Percentiles rank a stretch among this genome's conserved stretches.
Evolutionary conservation across 2,888 invertebrate species (phyloP).

Genomic region (Diplazon laetatorius): DNA sequence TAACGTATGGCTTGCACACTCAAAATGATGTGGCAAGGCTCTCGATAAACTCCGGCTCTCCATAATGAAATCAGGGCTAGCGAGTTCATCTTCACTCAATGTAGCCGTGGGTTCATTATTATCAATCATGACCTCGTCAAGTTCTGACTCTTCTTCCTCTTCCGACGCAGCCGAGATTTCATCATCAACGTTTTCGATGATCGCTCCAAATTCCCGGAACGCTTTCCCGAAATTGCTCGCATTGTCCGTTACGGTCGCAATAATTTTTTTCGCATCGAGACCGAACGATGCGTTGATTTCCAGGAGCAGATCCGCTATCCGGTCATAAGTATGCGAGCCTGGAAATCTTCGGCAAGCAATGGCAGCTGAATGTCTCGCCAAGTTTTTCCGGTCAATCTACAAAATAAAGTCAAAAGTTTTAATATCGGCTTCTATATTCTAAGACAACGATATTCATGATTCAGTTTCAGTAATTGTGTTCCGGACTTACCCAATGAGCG

Average conservation of each 20-base stretch:
- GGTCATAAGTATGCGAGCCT: slow-evolving; percentile 43
- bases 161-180: not conserved
- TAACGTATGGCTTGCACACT: slow-evolving; percentile 38
- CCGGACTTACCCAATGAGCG: slow-evolving; percentile 32
- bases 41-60: not conserved
- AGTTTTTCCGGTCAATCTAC: slow-evolving; percentile 30
- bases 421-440: not conserved
- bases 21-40: slow-evolving; percentile 33
- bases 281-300: slow-evolving; percentile 36
- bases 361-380: slow-evolving; percentile 37
- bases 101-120: not conserved
- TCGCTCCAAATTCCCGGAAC: slow-evolving; percentile 31
- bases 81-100: not conserved
- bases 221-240: slow-evolving; percentile 46
- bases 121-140: not conserved
- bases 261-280: slow-evolving; percentile 29
- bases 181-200: not conserved
- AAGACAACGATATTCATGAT: not conserved
- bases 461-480: not conserved
- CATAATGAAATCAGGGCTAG: not conserved
- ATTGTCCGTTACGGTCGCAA: slow-evolving; percentile 48
- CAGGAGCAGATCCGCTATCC: slow-evolving; percentile 22
- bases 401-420: slow-evolving; percentile 1
- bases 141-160: not conserved
- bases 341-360: slow-evolving; percentile 49